Evolutionary conservation across 1,140 invertebrate species (phyloP).

Genomic region (Asobara japonica): DNA sequence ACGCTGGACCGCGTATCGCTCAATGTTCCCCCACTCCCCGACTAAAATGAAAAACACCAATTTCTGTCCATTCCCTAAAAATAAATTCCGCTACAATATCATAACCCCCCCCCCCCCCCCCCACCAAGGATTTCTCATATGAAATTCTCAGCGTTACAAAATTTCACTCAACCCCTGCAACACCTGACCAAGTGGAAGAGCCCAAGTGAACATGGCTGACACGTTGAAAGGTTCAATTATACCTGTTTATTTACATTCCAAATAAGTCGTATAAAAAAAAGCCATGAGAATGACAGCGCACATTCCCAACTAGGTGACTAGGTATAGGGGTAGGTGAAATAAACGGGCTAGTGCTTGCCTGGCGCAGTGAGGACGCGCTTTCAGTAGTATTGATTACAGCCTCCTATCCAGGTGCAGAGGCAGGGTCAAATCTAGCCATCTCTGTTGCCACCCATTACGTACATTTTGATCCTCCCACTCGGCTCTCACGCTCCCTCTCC

Average conservation of each 20-base stretch:
- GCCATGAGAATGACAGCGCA: neutral
- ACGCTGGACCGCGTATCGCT: too few species aligned
- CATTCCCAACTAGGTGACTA: constrained; percentile 44
- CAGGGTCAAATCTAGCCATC: constrained; percentile 54
- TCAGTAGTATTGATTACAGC: constrained; percentile 59
- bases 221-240: neutral
- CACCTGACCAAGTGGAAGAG: neutral
- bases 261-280: neutral
- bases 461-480: constrained; percentile 17
- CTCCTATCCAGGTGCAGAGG: constrained; percentile 58
- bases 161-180: neutral
- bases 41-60: too few species aligned
- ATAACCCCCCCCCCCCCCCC: neutral
- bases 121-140: too few species aligned
- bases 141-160: neutral
- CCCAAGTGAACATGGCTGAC: neutral
- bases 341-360: constrained; percentile 29
- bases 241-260: neutral
- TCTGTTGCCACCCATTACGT: constrained; percentile 24
- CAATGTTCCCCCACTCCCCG: too few species aligned
- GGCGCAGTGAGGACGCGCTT: constrained; percentile 53
- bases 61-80: too few species aligned
- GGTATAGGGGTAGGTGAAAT: constrained; percentile 35
- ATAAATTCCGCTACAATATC: neutral
- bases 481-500: constrained; percentile 15